Conservation (phyloP, 2,797 vertebrate species). For the Phaenicophaeus curvirostris region DNA sequence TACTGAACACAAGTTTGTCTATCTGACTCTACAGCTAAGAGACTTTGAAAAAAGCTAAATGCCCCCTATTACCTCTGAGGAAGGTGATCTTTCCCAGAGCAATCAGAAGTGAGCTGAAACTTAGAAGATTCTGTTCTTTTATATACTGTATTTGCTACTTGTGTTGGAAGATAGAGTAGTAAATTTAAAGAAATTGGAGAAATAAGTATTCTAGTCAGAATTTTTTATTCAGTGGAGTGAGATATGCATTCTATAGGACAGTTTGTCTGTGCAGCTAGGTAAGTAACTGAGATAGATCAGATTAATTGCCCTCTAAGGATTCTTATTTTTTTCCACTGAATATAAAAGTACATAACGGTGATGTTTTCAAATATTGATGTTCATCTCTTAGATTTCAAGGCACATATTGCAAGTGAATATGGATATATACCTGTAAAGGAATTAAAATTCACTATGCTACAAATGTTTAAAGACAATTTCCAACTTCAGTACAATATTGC, state of each 20-base stretch:
- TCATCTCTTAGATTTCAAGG: not conserved
- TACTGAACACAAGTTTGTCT: not conserved
- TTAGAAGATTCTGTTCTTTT: not conserved
- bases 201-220: not conserved
- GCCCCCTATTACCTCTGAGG: not conserved
- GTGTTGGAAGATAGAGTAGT: not conserved
- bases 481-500: not conserved
- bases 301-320: not conserved
- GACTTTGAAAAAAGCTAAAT: not conserved
- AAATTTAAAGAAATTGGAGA: not conserved
- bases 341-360: not conserved
- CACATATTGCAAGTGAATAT: rapidly evolving
- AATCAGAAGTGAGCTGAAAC: not conserved
- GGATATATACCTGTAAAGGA: not conserved
- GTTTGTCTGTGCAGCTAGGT: not conserved
- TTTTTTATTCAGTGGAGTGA: not conserved
- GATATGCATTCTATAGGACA: not conserved
- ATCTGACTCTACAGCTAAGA: not conserved
- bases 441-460: not conserved
- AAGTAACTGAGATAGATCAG: not conserved
- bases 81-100: not conserved
- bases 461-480: not conserved
- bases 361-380: not conserved
- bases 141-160: not conserved
- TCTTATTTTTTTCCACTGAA: not conserved